These are phyloP conservation scores for Polyommatus iphigenia DNA, from an alignment of 2,888 invertebrate species.

Conservation along the genomic window DNA sequence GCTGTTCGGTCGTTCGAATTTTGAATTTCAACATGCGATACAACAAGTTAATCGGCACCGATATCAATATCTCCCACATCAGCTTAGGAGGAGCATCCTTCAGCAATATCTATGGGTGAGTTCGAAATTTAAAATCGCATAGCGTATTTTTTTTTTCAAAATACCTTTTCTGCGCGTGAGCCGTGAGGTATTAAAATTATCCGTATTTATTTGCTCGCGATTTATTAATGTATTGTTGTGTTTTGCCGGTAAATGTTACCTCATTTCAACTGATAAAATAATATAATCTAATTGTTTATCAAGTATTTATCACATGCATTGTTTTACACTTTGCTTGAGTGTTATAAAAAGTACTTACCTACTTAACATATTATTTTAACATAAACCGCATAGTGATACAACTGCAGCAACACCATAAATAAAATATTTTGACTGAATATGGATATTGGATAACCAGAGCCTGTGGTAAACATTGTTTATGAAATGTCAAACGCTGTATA, in stretches of 20 bases:
- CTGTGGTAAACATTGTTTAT: neutral
- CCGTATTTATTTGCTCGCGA: neutral
- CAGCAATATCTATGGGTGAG: slow-evolving; percentile 86
- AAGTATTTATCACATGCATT: neutral
- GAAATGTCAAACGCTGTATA: neutral
- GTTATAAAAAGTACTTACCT: no score
- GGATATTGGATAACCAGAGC: no score
- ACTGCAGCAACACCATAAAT: neutral
- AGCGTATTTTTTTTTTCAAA: neutral
- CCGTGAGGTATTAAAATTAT: neutral
- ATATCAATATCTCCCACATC: slow-evolving; percentile 84
- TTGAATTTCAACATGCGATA: slow-evolving; percentile 82
- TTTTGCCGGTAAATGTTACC: neutral
- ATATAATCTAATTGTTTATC: neutral
- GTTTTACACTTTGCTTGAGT: neutral
- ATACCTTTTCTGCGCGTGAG: neutral
- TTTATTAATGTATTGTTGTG: neutral
- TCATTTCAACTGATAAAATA: neutral
- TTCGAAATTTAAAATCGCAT: neutral
- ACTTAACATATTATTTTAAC: no score
- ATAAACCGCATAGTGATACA: no score
- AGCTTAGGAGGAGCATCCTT: slow-evolving; percentile 89
- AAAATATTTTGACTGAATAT: neutral
- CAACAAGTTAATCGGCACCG: slow-evolving; percentile 86
- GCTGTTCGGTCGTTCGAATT: slow-evolving; percentile 28